Evolutionary conservation across 2,888 invertebrate species (phyloP).

Genomic region (Leptopilina drosophilae): DNA sequence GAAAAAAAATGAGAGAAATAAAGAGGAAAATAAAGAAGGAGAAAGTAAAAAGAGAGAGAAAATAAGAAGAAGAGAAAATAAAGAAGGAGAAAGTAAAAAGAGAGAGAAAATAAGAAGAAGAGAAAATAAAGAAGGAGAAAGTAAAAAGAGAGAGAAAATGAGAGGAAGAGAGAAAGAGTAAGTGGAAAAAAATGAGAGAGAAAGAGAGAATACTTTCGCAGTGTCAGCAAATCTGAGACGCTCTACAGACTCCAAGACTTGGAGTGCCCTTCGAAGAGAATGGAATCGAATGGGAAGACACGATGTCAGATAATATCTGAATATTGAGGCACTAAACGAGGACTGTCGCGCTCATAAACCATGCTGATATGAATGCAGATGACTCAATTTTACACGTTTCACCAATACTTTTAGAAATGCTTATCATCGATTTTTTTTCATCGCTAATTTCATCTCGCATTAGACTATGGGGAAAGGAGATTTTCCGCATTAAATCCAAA

Average conservation of each 20-base stretch:
- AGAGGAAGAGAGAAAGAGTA: too few relatives aligned
- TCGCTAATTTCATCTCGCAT: background rate
- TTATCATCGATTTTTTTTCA: conserved; percentile 8
- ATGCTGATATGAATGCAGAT: conserved; percentile 66
- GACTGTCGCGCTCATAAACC: conserved; percentile 70
- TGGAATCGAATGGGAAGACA: conserved; percentile 55
- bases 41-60: too few relatives aligned
- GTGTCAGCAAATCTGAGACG: conserved; percentile 66
- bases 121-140: too few relatives aligned
- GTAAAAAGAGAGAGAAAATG: too few relatives aligned
- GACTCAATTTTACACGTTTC: conserved; percentile 60
- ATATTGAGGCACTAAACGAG: conserved; percentile 69
- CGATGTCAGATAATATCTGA: conserved; percentile 70
- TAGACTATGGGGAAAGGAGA: background rate
- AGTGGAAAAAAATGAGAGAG: conserved; percentile 42
- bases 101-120: too few relatives aligned
- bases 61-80: too few relatives aligned
- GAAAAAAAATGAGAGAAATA: conserved; percentile 40
- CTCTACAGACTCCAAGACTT: conserved; percentile 52
- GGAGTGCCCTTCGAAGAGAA: conserved; percentile 58
- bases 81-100: too few relatives aligned
- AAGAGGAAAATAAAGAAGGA: background rate
- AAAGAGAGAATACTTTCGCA: conserved; percentile 47
- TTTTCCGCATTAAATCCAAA: background rate
- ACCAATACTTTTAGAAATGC: conserved; percentile 43